Base-by-base conservation (phyloP, 2,888 invertebrate species). In the Xestoiulus laeticollis region DNA sequence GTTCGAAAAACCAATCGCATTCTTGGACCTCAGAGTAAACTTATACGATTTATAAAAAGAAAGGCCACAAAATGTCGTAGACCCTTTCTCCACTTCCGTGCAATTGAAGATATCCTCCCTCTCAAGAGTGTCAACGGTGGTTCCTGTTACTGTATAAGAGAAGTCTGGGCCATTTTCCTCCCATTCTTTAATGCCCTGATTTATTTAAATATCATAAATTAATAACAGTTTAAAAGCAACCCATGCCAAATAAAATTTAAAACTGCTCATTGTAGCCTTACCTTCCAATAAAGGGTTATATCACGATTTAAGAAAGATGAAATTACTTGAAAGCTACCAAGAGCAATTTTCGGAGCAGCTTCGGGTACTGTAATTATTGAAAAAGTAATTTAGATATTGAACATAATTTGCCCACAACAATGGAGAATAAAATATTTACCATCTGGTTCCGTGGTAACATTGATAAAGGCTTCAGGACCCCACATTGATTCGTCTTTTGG, bases 161-260 rank as follows among this genome's bases (percentile, higher is more conserved):
- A 97, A 96, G 90, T 95, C 94, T 8, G 94, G 94, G 30, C 96
- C 97, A 91, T 96, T 96, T 90, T 95, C 94, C 90, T 95, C 93
- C 91, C 94, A 94, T 84, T 93, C 93, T 30, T 94, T 94, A 87
- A 97, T 93, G 89, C 95, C 94, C 91, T 96, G 95, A 86, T 16
- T n/a, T n/a, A n/a, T n/a, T n/a, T 10, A 86, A 44, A 86, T 44
- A 44, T 14, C 5, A 1, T 26, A 44, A 48, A 44, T 38, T 38
- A n/a, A 85, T 22, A 85, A 19, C 19, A 38, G 8, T 26, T 33
- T n/a, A 22, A 44, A 44, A 44, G 85, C 3, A 22, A 14, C 59
- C 30, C 22, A 30, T 86, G 19, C 53, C 12, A 59, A 59, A 86
- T 0, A 59, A 59, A 16, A 26, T 1, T 6, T 16, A 59, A 59